phyloP scores from a whole-genome alignment of 2,797 vertebrate species.

The Sebastes steindachneri region DNA sequence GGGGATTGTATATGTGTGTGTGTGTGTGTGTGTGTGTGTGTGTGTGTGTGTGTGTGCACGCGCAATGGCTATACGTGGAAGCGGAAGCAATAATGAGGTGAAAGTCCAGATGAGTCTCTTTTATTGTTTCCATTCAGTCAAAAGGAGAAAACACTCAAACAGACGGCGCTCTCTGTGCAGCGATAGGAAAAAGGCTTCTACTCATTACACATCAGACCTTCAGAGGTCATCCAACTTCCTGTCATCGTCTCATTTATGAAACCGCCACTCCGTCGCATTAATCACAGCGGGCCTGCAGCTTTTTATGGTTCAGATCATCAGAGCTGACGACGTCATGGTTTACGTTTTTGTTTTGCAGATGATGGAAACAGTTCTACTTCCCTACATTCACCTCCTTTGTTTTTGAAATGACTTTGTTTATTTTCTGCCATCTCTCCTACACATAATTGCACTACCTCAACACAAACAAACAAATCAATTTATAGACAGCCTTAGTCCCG shows the following conservation, averaged over 20 bases:
- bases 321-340: not conserved
- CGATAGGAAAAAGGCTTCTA: not conserved
- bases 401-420: not conserved
- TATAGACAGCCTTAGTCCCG: not conserved
- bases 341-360: not conserved
- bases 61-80: not conserved
- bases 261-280: not conserved
- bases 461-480: not conserved
- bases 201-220: not conserved
- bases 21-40: not conserved
- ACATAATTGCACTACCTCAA: not conserved
- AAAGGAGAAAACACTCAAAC: constrained; percentile 10
- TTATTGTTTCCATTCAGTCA: constrained; percentile 50
- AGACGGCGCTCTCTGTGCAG: not conserved
- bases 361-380: not conserved
- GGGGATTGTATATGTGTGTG: not conserved
- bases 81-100: constrained; percentile 35
- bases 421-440: not conserved
- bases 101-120: constrained; percentile 39
- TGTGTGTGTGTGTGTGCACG: not conserved
- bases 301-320: not conserved
- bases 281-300: not conserved
- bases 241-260: not conserved
- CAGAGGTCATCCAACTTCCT: constrained; percentile 11
- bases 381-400: not conserved